Base-by-base conservation (phyloP, 2,113 vertebrate species). In the Hoplias malabaricus region DNA sequence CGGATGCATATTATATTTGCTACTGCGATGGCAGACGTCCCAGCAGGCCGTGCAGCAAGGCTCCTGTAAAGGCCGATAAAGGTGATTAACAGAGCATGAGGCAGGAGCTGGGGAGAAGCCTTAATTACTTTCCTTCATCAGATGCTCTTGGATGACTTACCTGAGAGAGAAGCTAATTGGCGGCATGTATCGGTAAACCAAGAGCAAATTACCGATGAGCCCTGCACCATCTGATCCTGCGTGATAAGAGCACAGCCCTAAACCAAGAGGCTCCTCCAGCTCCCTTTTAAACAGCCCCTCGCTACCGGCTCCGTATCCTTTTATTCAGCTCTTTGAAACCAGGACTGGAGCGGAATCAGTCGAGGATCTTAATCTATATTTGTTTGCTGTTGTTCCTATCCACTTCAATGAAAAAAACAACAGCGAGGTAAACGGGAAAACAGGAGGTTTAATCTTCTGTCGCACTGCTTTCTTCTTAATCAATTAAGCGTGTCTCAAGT, bases 121-220 rank as follows among this genome's bases (percentile, higher is more conserved):
- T 71, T 87, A 88, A 91, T 90, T 83, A 89, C 87, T 88, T 90
- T 85, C 85, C 82, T 88, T 89, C 87, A 87, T 89, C 89, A 75
- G 72, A 59, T 75, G 80, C 66, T 79, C 71, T 79, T 79, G 71
- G 85, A 90, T 88, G 89, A 91, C 83, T 90, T 88, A 90, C 87
- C 86, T 86, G 56, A 77, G 69, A 89, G 86, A 84, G 86, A 87
- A 90, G 89, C 87, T 90, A 91, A 92, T 91, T 89, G 90, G 91
- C 86, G 87, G 78, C 72, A 86, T 86, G 86, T 86, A 89, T 86
- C 88, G 88, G 87, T 87, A 91, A 93, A 91, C 85, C 88, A 85
- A 88, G 82, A 90, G 77, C 65, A 85, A 86, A 78, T 84, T 59
- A 86, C 87, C 84, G 80, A 85, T 85, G 79, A 80, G 85, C 81